Evolutionary conservation across 1,140 invertebrate species (phyloP).

Genomic region (Grapholita molesta): DNA sequence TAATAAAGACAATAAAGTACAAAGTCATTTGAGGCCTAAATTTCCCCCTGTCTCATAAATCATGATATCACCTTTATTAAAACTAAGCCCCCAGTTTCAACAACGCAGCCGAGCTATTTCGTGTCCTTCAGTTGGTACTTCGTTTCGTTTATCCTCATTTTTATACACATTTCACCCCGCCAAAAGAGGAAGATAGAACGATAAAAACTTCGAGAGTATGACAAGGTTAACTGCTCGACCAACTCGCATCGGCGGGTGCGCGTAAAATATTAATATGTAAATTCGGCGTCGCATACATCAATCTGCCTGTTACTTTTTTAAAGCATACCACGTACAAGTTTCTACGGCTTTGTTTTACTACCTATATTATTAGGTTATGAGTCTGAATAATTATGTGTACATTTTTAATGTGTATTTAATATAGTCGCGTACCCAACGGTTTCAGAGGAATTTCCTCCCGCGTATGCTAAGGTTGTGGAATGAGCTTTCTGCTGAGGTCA

Average conservation of each 20-base stretch:
- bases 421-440: too few relatives aligned
- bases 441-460: too few relatives aligned
- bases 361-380: too few relatives aligned
- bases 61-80: slow-evolving; percentile 4
- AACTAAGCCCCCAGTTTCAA: slow-evolving; percentile 4
- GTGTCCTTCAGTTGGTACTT: not conserved
- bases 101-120: not conserved
- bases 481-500: too few relatives aligned
- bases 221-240: not conserved
- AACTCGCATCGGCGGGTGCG: not conserved
- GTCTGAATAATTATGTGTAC: too few relatives aligned
- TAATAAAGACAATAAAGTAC: not conserved
- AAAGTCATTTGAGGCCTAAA: not conserved
- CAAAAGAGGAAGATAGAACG: not conserved
- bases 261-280: slow-evolving; percentile 10
- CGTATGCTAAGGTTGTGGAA: too few relatives aligned
- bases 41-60: slow-evolving; percentile 6
- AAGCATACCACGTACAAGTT: not conserved
- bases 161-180: not conserved
- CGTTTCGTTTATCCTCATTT: not conserved
- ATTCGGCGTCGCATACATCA: slow-evolving; percentile 2
- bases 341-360: too few relatives aligned
- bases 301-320: not conserved
- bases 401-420: too few relatives aligned
- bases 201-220: not conserved